These are phyloP conservation scores for Helicolenus hilgendorfi DNA, from an alignment of 2,797 vertebrate genomes.

Conservation along the genomic window DNA sequence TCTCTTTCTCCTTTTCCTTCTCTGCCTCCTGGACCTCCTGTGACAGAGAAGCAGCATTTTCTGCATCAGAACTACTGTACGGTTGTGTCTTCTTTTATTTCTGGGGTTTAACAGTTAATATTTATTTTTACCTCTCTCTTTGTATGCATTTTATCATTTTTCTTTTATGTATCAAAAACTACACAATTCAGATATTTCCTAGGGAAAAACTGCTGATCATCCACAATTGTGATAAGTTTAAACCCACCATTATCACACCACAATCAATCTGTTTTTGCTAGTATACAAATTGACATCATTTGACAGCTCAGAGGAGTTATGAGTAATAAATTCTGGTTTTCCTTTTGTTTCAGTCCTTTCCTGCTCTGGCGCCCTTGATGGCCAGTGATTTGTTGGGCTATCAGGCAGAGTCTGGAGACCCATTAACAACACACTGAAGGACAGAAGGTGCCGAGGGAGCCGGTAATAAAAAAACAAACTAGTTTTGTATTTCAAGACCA, in stretches of 20 bases:
- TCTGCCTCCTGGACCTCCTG: constrained; percentile 89
- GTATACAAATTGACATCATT: background rate
- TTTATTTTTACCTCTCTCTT: background rate
- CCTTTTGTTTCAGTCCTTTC: background rate
- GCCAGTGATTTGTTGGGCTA: constrained; percentile 33
- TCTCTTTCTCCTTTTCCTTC: constrained; percentile 83
- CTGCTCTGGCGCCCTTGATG: constrained; percentile 9
- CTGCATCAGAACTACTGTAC: background rate
- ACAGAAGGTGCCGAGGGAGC: background rate
- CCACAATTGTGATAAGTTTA: background rate
- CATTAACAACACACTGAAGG: constrained; percentile 19
- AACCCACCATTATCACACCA: background rate
- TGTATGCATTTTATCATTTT: background rate
- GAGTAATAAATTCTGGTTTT: constrained; percentile 7
- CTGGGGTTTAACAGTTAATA: background rate
- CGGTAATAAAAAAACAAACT: background rate
- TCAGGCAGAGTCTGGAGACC: background rate
- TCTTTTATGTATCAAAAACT: background rate
- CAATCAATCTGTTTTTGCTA: background rate
- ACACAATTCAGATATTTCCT: background rate
- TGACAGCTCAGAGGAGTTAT: background rate
- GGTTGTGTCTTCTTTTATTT: background rate
- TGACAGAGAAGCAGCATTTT: constrained; percentile 14
- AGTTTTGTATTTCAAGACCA: constrained; percentile 7
- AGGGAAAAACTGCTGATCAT: background rate